Evolutionary conservation across 92 coral and sea anemone species (phyloP).

Genomic region (Parazoanthus darwini): DNA sequence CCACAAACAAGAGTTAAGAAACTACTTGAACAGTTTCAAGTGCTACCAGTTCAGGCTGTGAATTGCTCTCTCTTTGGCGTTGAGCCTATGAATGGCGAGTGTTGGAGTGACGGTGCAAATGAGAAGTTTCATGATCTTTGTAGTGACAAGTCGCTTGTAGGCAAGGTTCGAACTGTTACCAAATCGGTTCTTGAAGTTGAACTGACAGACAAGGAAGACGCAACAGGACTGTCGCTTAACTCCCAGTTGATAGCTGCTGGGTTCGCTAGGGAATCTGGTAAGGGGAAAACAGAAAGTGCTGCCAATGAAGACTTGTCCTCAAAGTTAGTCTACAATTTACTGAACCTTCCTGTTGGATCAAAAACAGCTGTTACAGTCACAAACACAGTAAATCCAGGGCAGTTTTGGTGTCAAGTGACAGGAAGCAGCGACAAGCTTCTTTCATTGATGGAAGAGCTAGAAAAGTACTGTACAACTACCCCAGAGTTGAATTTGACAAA

Average conservation of each 20-base stretch:
- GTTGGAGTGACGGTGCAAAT: constrained; percentile 52
- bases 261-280: not conserved
- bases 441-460: constrained; percentile 53
- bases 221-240: constrained; percentile 16
- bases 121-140: constrained; percentile 56
- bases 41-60: constrained; percentile 73
- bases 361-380: constrained; percentile 54
- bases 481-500: constrained; percentile 42
- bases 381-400: constrained; percentile 63
- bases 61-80: constrained; percentile 59
- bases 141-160: constrained; percentile 35
- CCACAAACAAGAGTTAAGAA: constrained; percentile 54
- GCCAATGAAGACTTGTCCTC: not conserved
- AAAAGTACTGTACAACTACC: constrained; percentile 46
- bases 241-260: constrained; percentile 18
- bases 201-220: constrained; percentile 28
- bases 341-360: not conserved
- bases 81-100: constrained; percentile 39
- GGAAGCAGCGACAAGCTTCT: constrained; percentile 43
- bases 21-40: constrained; percentile 61
- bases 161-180: not conserved
- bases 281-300: too few relatives aligned
- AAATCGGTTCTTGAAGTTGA: constrained; percentile 27
- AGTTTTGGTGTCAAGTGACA: constrained; percentile 68
- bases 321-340: not conserved